Conservation (phyloP, 2,888 invertebrate species). For the Galerucella calmariensis region DNA sequence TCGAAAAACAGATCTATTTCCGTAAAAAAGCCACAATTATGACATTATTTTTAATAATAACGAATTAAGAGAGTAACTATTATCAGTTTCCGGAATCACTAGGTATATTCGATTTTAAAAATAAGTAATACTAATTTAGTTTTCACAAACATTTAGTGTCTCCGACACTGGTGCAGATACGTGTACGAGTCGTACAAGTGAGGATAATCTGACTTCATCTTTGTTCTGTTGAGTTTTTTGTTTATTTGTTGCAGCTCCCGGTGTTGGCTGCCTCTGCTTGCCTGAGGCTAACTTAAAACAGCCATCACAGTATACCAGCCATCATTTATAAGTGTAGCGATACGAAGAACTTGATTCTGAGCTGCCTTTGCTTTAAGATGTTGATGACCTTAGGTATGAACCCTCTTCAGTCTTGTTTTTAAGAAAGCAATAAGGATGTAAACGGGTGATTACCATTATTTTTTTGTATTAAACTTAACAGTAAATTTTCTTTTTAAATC, state of each 20-base stretch:
- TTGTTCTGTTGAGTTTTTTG: slow-evolving; percentile 63
- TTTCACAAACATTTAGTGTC: not conserved
- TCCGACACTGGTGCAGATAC: slow-evolving; percentile 38
- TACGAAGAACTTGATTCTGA: slow-evolving; percentile 64
- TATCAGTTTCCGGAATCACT: too few species aligned
- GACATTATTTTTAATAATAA: too few species aligned
- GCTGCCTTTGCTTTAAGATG: slow-evolving; percentile 63
- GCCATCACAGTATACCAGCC: slow-evolving; percentile 55
- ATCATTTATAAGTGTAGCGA: slow-evolving; percentile 65
- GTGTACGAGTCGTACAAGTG: slow-evolving; percentile 55
- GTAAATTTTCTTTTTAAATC: not conserved
- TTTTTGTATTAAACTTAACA: slow-evolving; percentile 13
- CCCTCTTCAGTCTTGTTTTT: slow-evolving; percentile 52
- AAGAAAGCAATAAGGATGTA: slow-evolving; percentile 48
- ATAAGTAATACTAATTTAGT: not conserved
- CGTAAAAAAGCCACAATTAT: too few species aligned
- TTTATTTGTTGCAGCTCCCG: slow-evolving; percentile 65
- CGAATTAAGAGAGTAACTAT: too few species aligned
- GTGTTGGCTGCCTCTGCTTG: slow-evolving; percentile 63
- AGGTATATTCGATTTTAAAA: not conserved
- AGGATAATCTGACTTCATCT: slow-evolving; percentile 64
- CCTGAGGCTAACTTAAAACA: slow-evolving; percentile 60
- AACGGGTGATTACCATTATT: slow-evolving; percentile 33
- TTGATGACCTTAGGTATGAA: slow-evolving; percentile 62
- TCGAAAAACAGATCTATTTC: too few species aligned